phyloP scores from a whole-genome alignment of 2,888 invertebrate species.

The Lumbricus terrestris region DNA sequence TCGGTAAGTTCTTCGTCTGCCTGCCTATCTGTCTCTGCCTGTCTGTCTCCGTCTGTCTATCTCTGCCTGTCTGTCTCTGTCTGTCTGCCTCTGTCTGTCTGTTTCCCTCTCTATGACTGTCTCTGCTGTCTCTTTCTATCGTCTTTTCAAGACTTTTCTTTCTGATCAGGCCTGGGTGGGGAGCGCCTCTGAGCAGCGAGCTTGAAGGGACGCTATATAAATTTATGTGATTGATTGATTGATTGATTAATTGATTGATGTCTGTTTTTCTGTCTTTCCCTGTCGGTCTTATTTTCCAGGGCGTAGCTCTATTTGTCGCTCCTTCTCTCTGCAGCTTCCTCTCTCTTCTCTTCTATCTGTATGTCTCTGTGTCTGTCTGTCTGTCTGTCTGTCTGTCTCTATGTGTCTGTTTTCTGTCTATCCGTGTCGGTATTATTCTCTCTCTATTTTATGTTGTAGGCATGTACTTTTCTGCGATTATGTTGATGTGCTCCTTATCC shows the following conservation, averaged over 20 bases:
- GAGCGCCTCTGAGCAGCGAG: too few relatives aligned
- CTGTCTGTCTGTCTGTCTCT: neutral
- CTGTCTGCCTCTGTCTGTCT: neutral
- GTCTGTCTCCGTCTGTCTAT: neutral
- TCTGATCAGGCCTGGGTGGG: too few relatives aligned
- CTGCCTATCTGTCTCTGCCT: too few relatives aligned
- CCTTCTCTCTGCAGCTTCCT: neutral
- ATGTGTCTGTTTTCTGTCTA: neutral
- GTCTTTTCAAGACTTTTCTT: too few relatives aligned
- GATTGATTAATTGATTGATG: too few relatives aligned
- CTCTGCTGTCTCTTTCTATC: too few relatives aligned
- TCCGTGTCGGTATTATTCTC: neutral
- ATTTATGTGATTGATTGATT: too few relatives aligned
- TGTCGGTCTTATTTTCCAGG: neutral
- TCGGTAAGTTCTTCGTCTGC: conserved; percentile 74
- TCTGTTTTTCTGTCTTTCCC: neutral
- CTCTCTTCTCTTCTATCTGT: neutral
- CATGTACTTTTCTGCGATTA: conserved; percentile 98
- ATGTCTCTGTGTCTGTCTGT: neutral
- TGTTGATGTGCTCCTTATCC: conserved; percentile 98
- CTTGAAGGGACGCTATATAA: too few relatives aligned
- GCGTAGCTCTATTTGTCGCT: too few relatives aligned
- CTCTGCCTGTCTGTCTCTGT: neutral
- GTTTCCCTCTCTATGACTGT: neutral
- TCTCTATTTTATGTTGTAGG: conserved; percentile 64